Evolutionary conservation across 2,888 invertebrate genomes (phyloP), one percentile per base, ranked within the genome.

Genomic region (Xylota sylvarum): DNA sequence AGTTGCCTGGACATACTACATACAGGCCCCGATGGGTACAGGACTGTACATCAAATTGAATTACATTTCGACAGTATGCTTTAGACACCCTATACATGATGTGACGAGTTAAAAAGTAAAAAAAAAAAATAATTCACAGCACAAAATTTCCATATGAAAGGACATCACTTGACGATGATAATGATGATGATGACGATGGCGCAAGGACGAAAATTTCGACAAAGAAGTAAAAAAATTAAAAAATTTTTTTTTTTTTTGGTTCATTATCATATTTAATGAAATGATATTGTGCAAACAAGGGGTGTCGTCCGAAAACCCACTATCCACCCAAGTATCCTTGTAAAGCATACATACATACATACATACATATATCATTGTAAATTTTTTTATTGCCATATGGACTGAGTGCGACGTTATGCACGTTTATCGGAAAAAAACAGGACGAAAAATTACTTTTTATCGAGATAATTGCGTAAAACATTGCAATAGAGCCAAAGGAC

Each of bases 261-360:
- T 86, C 86, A 86, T 86, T 86, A 86, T 73, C 86, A 86, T 86
- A 82, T 86, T 86, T 82, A 86, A 86, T 86, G 86, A 82, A 82
- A 86, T 86, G 86, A 86, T 86, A 86, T 86, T 86, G 73, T 78
- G 62, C 77, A 86, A 86, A 86, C 86, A 86, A 73, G 69, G 69
- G 23, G 32, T 23, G 56, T 30, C 65, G 17, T n/a, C 17, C 37
- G 27, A 12, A 1, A 5, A 9, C 32, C n/a, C n/a, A 17, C 46
- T n/a, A 3, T 19, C 52, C 37, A 12, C 35, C 1, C 32, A 30
- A 9, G 58, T 27, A 70, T 43, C 78, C 76, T 85, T 67, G 58
- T 32, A 58, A 30, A 72, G 52, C 76, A 85, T n/a, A n/a, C n/a
- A n/a, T n/a, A n/a, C n/a, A n/a, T n/a, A n/a, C n/a, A n/a, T n/a